Evolutionary conservation across 2,888 invertebrate genomes (phyloP), one percentile per base, ranked within the genome.

Genomic region (Yponomeuta evonymella): DNA sequence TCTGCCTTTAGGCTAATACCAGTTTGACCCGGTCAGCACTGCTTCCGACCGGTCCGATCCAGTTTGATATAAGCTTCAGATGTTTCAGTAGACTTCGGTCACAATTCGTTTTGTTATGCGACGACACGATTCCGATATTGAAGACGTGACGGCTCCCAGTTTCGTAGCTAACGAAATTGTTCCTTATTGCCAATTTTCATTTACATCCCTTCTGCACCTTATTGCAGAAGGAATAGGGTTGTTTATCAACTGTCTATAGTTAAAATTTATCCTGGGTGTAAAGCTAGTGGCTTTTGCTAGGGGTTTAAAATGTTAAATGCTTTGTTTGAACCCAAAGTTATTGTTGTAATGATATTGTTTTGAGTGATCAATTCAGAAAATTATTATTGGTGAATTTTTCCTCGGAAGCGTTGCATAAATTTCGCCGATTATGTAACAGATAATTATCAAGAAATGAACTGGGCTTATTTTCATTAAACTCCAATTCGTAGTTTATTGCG

Each of bases 1-100:
- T 58, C 51, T 3, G 51, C 15, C 4, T 15, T 8, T 15, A 58
- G 8, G 51, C 51, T 58, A 58, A 58, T 58, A 58, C 51, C 51
- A 58, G 51, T 15, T 58, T 58, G 12, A 15, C 51, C 87, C 87
- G 89, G 89, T 87, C 88, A 83, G 82, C 82, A 88, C 64, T 23
- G 30, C 30, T 64, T 30, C 10, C 29, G 30, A 64, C 30, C 29
- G n/a, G 8, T 11, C 29, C n/a, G n/a, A 64, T 58, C 15, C 51
- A 15, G 51, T 58, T 58, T 58, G 51, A 6, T 12, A 58, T 58
- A 58, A 12, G 51, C 51, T 58, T 58, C 15, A 1, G 15, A 15
- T 3, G 51, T 65, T 65, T 65, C 30, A 12, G 30, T 65, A 65
- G 65, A 65, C 29, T 68, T 51, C 68, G 48, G 68, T 23, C 43